Evolutionary conservation across 2,113 vertebrate genomes (phyloP).

Genomic region (Labrus mixtus): DNA sequence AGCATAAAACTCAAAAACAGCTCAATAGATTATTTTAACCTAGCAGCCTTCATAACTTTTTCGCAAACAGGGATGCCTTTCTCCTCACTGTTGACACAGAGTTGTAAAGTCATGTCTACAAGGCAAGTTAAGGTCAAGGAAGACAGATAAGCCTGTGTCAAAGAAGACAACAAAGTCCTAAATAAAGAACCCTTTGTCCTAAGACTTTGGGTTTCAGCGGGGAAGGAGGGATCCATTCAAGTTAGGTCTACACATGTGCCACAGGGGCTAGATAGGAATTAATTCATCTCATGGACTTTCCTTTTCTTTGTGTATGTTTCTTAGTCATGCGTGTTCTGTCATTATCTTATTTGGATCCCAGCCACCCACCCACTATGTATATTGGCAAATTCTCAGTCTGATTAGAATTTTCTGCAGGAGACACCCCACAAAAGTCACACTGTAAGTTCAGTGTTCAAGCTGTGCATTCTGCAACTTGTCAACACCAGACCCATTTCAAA

Average conservation of each 20-base stretch:
- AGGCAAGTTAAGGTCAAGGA: slow-evolving; percentile 73
- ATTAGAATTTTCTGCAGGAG: slow-evolving; percentile 27
- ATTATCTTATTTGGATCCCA: slow-evolving; percentile 18
- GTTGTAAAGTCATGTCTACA: slow-evolving; percentile 79
- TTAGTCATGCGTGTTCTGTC: slow-evolving; percentile 9
- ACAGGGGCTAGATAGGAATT: slow-evolving; percentile 11
- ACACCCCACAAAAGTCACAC: slow-evolving; percentile 14
- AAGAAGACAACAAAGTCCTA: slow-evolving; percentile 60
- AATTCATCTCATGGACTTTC: slow-evolving; percentile 17
- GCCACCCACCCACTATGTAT: slow-evolving; percentile 17
- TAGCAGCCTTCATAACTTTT: slow-evolving; percentile 4
- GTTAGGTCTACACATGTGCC: slow-evolving; percentile 26
- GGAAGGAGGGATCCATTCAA: slow-evolving; percentile 41
- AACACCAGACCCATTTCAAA: slow-evolving; percentile 28
- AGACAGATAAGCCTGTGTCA: slow-evolving; percentile 75
- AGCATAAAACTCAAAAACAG: slow-evolving; percentile 12
- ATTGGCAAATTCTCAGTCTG: slow-evolving; percentile 25
- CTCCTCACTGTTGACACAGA: slow-evolving; percentile 70
- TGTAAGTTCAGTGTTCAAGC: slow-evolving; percentile 27
- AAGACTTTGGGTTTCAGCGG: slow-evolving; percentile 40
- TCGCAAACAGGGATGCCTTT: slow-evolving; percentile 57
- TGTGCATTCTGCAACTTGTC: slow-evolving; percentile 45
- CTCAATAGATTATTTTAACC: slow-evolving; percentile 10
- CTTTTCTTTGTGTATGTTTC: slow-evolving; percentile 26
- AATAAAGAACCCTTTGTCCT: slow-evolving; percentile 79